Evolutionary conservation across 2,888 invertebrate species (phyloP).

Genomic region (Chaetoderma sp.): DNA sequence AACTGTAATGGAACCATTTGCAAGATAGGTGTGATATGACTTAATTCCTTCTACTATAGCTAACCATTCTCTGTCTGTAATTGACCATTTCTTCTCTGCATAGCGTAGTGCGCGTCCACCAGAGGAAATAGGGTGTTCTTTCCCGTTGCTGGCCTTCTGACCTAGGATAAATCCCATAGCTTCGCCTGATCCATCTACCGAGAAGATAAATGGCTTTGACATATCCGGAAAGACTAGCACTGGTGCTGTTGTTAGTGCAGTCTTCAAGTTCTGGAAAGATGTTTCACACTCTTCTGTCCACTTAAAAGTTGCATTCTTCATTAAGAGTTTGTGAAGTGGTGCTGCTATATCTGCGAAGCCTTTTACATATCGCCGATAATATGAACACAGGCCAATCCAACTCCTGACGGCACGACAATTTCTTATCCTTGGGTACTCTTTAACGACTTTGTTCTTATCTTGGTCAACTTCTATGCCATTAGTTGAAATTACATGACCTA

Average conservation of each 20-base stretch:
- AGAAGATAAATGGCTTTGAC: not conserved
- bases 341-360: slow-evolving; percentile 25
- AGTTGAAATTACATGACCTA: slow-evolving; percentile 4
- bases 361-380: slow-evolving; percentile 64
- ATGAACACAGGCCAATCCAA: slow-evolving; percentile 38
- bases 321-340: not conserved
- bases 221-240: slow-evolving; percentile 2
- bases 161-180: not conserved
- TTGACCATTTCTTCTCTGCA: not conserved
- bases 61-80: not conserved
- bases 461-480: slow-evolving; percentile 1
- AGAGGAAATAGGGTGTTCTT: not conserved
- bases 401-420: not conserved
- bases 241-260: not conserved
- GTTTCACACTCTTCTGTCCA: slow-evolving; percentile 2
- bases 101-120: not conserved
- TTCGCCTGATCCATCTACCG: not conserved
- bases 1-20: not conserved
- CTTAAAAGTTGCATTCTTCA: not conserved
- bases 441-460: not conserved
- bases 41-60: not conserved
- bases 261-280: slow-evolving; percentile 2
- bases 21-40: not conserved
- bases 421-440: not conserved
- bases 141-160: not conserved